phyloP scores from a whole-genome alignment of 2,888 invertebrate genomes.

The Melieria omissa region DNA sequence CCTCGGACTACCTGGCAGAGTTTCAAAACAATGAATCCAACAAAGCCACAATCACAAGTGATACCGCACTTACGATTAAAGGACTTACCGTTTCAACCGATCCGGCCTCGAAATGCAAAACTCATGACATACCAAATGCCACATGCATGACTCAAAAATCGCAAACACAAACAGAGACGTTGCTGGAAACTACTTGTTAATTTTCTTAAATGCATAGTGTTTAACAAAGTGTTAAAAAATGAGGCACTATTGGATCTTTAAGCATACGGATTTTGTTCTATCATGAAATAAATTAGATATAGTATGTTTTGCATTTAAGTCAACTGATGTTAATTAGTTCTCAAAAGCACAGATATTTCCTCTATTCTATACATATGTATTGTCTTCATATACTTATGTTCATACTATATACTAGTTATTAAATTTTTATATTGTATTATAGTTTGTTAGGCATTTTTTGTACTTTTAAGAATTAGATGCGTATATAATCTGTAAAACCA shows the following conservation, averaged over 20 bases:
- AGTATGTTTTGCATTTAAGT: constrained; percentile 13
- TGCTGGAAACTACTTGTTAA: constrained; percentile 66
- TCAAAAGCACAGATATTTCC: constrained; percentile 1
- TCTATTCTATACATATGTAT: background rate
- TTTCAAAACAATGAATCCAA: constrained; percentile 52
- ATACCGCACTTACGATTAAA: constrained; percentile 25
- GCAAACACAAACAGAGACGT: constrained; percentile 55
- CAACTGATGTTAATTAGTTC: constrained; percentile 8
- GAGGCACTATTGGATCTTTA: too few species aligned
- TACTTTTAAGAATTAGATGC: constrained; percentile 1
- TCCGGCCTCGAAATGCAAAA: background rate
- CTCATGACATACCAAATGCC: constrained; percentile 36
- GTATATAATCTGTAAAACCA: constrained; percentile 5
- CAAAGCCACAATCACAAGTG: constrained; percentile 41
- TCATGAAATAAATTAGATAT: constrained; percentile 1
- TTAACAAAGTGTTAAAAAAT: too few species aligned
- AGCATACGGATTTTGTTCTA: too few species aligned
- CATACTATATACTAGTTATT: background rate
- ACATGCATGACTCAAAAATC: constrained; percentile 44
- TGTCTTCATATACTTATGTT: background rate
- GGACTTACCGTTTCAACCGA: background rate
- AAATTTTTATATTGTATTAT: background rate
- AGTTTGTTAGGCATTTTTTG: background rate
- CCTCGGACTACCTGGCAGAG: constrained; percentile 53
- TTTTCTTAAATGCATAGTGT: too few species aligned